These are phyloP conservation scores for Brachyptera risi DNA, from an alignment of 2,888 invertebrate species.

Conservation along the genomic window DNA sequence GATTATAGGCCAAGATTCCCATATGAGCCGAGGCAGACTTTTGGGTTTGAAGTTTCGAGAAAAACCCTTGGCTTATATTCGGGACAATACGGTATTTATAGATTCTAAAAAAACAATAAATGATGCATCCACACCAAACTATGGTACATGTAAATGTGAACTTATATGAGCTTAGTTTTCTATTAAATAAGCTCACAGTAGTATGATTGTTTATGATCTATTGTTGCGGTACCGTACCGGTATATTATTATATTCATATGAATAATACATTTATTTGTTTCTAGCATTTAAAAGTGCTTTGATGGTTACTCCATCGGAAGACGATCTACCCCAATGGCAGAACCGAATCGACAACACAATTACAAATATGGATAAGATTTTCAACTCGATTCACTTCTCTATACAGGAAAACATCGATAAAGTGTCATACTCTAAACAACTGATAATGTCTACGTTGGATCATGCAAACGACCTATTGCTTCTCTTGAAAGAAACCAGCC, in stretches of 20 bases:
- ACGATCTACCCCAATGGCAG: conserved; percentile 1
- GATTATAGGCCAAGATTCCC: too few relatives aligned
- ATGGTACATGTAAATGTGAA: too few relatives aligned
- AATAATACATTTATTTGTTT: conserved; percentile 3
- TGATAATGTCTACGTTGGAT: conserved; percentile 21
- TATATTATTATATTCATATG: too few relatives aligned
- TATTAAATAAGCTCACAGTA: neutral
- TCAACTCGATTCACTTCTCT: conserved; percentile 12
- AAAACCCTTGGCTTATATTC: too few relatives aligned
- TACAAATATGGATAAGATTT: conserved; percentile 24
- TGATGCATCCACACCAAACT: too few relatives aligned
- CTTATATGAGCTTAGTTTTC: too few relatives aligned
- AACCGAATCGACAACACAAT: conserved; percentile 1
- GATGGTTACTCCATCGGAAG: neutral
- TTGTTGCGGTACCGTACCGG: too few relatives aligned
- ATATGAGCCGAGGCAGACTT: too few relatives aligned
- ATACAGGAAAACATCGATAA: conserved; percentile 15
- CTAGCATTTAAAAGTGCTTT: conserved; percentile 27
- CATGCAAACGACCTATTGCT: conserved; percentile 25
- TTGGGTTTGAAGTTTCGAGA: too few relatives aligned
- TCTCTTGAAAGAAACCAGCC: neutral
- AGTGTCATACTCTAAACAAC: conserved; percentile 19
- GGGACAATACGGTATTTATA: too few relatives aligned
- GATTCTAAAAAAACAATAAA: too few relatives aligned
- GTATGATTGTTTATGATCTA: too few relatives aligned